Conservation (phyloP, 1,140 invertebrate genomes). For the Leptinotarsa texana region DNA sequence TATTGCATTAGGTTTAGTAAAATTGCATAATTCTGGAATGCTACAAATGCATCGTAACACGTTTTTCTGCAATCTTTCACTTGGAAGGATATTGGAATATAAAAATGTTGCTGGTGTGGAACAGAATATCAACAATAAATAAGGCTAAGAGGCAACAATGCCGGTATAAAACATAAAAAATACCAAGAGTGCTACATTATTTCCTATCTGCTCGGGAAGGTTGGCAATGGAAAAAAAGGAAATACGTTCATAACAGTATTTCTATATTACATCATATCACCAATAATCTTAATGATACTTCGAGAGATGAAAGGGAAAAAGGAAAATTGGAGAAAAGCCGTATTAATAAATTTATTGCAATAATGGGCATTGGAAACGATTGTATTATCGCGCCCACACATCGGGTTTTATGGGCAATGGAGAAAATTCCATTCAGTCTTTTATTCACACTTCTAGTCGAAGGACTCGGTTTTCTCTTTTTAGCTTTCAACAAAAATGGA, state of each 20-base stretch:
- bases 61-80: too few relatives aligned
- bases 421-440: not conserved
- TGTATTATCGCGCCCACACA: not conserved
- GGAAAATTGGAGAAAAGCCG: conserved; percentile 27
- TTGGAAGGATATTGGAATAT: too few relatives aligned
- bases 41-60: too few relatives aligned
- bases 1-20: too few relatives aligned
- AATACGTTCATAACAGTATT: conserved; percentile 31
- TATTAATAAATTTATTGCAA: conserved; percentile 39
- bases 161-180: not conserved
- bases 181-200: not conserved
- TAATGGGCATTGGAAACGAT: conserved; percentile 25
- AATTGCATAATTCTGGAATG: too few relatives aligned
- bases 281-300: conserved; percentile 42
- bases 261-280: conserved; percentile 39
- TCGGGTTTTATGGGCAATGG: not conserved
- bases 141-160: too few relatives aligned
- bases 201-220: conserved; percentile 13
- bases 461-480: too few relatives aligned
- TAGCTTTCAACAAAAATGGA: too few relatives aligned
- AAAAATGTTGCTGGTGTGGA: too few relatives aligned
- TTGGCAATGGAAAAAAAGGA: conserved; percentile 15
- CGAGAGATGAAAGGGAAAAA: conserved; percentile 31
- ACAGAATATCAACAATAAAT: too few relatives aligned
- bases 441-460: not conserved